A percentile compares a stretch with the other conserved stretches of the same genome.
Conservation (phyloP, 2,888 invertebrate species). For the Plagiodera versicolora region DNA sequence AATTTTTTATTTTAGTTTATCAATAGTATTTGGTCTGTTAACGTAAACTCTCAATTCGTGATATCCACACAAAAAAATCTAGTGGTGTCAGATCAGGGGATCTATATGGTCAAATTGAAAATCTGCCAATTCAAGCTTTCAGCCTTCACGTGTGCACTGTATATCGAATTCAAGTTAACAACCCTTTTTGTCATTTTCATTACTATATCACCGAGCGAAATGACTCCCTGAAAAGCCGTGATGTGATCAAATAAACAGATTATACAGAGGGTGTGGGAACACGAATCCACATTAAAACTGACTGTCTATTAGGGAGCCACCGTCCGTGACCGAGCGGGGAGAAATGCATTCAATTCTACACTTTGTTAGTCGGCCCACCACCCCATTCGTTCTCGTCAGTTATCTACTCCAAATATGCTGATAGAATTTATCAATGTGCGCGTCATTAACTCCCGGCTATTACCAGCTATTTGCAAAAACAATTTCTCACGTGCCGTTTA, state of each 20-base stretch:
- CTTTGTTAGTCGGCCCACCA: constrained; percentile 33
- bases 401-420: constrained; percentile 38
- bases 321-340: constrained; percentile 37
- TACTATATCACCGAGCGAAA: constrained; percentile 28
- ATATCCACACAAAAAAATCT: too few relatives aligned
- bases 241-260: constrained; percentile 32
- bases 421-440: constrained; percentile 44
- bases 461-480: constrained; percentile 39
- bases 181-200: constrained; percentile 32
- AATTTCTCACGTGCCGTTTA: constrained; percentile 38
- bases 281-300: constrained; percentile 33
- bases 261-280: constrained; percentile 33
- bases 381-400: constrained; percentile 9
- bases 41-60: too few relatives aligned
- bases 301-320: constrained; percentile 37
- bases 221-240: constrained; percentile 28
- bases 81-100: too few relatives aligned
- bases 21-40: too few relatives aligned
- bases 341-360: constrained; percentile 31
- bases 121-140: too few relatives aligned
- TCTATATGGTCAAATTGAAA: too few relatives aligned
- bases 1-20: too few relatives aligned
- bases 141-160: too few relatives aligned
- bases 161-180: constrained; percentile 21
- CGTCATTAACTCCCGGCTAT: constrained; percentile 43